Evolutionary conservation across 1,140 invertebrate genomes (phyloP).

Genomic region (Trichonephila inaurata): DNA sequence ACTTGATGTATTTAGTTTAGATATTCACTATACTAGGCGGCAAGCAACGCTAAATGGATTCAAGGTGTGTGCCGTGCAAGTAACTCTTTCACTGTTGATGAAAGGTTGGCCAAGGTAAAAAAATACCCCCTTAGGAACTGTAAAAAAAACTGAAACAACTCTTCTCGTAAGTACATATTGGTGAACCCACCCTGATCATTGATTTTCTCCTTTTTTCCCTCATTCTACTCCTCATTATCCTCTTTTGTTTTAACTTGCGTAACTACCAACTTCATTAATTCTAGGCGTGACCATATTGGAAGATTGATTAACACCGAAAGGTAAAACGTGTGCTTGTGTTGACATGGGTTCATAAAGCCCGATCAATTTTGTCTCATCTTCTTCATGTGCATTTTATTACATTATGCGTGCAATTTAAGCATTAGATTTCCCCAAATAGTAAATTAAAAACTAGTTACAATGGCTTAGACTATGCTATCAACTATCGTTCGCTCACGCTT

Average conservation of each 20-base stretch:
- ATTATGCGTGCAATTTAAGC: background rate
- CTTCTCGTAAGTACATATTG: slow-evolving; percentile 46
- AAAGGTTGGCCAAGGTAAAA: slow-evolving; percentile 36
- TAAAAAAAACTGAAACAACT: slow-evolving; percentile 57
- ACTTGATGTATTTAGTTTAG: background rate
- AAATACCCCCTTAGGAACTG: slow-evolving; percentile 46
- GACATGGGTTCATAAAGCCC: slow-evolving; percentile 45
- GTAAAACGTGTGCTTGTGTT: slow-evolving; percentile 56
- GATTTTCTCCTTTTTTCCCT: slow-evolving; percentile 56
- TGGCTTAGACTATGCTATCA: too few relatives aligned
- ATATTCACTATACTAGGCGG: background rate
- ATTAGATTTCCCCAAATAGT: too few relatives aligned
- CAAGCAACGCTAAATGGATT: slow-evolving; percentile 3
- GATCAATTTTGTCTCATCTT: slow-evolving; percentile 48
- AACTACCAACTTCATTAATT: slow-evolving; percentile 73
- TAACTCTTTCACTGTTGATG: slow-evolving; percentile 37
- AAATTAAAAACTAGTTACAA: too few relatives aligned
- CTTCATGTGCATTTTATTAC: slow-evolving; percentile 29
- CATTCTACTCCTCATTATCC: slow-evolving; percentile 62
- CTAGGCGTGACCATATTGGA: slow-evolving; percentile 65
- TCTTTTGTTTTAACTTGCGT: slow-evolving; percentile 71
- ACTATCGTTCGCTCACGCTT: too few relatives aligned
- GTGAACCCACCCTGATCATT: slow-evolving; percentile 59
- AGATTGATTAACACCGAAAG: slow-evolving; percentile 63
- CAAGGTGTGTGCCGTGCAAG: slow-evolving; percentile 40